Conservation (phyloP, 2,888 invertebrate species). For the Epistrophe eligans region DNA sequence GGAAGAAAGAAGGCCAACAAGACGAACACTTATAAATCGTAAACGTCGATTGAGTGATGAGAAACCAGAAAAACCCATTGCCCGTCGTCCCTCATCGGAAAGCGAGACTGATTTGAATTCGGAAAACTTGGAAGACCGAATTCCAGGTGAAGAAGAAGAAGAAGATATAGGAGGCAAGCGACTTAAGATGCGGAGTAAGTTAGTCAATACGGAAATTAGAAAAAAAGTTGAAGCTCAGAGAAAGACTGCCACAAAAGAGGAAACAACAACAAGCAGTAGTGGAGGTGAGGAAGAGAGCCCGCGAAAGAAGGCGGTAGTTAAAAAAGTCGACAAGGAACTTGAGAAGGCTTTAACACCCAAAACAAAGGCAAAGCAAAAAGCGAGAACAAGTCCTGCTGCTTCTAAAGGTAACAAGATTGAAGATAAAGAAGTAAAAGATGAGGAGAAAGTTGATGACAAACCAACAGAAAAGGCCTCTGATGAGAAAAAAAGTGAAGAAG, state of each 20-base stretch:
- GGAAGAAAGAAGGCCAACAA: neutral
- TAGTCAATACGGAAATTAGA: slow-evolving; percentile 79
- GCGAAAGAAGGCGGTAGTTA: slow-evolving; percentile 75
- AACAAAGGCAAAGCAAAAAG: slow-evolving; percentile 44
- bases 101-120: slow-evolving; percentile 82
- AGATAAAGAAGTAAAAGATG: neutral
- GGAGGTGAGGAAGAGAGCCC: slow-evolving; percentile 80
- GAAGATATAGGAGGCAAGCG: slow-evolving; percentile 82
- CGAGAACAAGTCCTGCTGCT: neutral
- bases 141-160: slow-evolving; percentile 79
- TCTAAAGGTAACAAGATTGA: neutral
- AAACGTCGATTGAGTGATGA: slow-evolving; percentile 81
- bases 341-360: slow-evolving; percentile 39
- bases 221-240: slow-evolving; percentile 81
- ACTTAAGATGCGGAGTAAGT: slow-evolving; percentile 81
- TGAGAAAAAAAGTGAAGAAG: neutral
- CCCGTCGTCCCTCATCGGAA: slow-evolving; percentile 81
- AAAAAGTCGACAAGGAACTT: slow-evolving; percentile 35
- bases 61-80: slow-evolving; percentile 68
- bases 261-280: slow-evolving; percentile 81
- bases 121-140: slow-evolving; percentile 85
- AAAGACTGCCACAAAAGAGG: slow-evolving; percentile 79
- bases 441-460: neutral
- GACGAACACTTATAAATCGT: slow-evolving; percentile 74
- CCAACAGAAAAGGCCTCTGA: neutral